A percentile compares a stretch with the other conserved stretches of the same genome.
Evolutionary conservation across 2,113 vertebrate genomes (phyloP).

Genomic region (Siniperca knerii): DNA sequence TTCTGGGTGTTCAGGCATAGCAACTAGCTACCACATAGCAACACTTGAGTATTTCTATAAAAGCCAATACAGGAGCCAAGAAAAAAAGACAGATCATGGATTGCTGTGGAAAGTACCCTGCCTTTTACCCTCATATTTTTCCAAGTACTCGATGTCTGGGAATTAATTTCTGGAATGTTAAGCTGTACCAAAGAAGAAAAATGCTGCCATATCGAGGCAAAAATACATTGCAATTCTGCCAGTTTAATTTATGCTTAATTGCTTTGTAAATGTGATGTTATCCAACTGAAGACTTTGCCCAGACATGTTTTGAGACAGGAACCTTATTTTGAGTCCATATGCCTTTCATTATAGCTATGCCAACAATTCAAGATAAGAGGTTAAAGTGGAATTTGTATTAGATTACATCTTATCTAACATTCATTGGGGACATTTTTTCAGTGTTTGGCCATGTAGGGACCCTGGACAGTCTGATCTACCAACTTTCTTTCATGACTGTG

Average conservation of each 20-base stretch:
- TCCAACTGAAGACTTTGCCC: background rate
- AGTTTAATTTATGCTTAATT: background rate
- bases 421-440: conserved; percentile 7
- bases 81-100: conserved; percentile 14
- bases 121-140: conserved; percentile 42
- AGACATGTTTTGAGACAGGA: conserved; percentile 2
- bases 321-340: background rate
- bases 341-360: background rate
- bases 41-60: conserved; percentile 49
- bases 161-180: conserved; percentile 66
- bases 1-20: conserved; percentile 65
- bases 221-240: conserved; percentile 5
- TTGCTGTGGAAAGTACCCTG: conserved; percentile 40
- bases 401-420: background rate
- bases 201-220: conserved; percentile 2
- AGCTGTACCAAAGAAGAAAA: conserved; percentile 34
- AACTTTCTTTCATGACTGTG: conserved; percentile 23
- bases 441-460: conserved; percentile 19
- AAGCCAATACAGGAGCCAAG: conserved; percentile 33
- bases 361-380: background rate
- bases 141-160: conserved; percentile 37
- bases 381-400: background rate
- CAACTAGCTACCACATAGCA: conserved; percentile 70
- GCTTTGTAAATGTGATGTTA: background rate
- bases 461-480: background rate